Conservation (phyloP, 2,888 invertebrate genomes). For the Drosophila silvestris region DNA sequence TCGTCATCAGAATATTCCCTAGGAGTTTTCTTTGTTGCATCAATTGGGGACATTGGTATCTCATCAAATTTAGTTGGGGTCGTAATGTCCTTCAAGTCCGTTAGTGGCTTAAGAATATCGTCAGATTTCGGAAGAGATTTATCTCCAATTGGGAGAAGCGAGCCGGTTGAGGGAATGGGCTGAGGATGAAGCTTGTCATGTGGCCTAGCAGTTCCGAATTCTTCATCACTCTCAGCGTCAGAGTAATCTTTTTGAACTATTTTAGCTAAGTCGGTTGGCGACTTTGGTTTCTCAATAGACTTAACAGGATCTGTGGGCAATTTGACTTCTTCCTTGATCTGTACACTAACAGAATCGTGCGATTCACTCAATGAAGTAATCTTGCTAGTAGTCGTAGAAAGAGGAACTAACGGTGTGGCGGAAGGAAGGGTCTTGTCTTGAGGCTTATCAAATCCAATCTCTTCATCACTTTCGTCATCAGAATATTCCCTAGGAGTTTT, state of each 20-base stretch:
- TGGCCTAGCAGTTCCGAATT: conserved; percentile 10
- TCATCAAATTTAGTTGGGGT: not conserved
- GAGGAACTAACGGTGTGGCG: not conserved
- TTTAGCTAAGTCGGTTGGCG: not conserved
- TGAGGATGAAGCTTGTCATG: not conserved
- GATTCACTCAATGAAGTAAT: conserved; percentile 4
- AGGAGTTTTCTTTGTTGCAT: not conserved
- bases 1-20: not conserved
- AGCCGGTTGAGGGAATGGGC: not conserved
- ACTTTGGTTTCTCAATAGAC: conserved; percentile 6
- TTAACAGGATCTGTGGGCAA: conserved; percentile 2
- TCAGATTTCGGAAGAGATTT: not conserved
- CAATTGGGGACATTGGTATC: not conserved
- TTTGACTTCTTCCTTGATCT: not conserved
- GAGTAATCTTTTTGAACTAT: conserved; percentile 1
- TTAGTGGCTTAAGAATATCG: not conserved
- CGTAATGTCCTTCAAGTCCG: not conserved
- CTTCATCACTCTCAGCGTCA: conserved; percentile 21
- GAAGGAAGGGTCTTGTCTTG: not conserved
- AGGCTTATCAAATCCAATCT: conserved; percentile 9
- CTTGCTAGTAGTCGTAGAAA: not conserved
- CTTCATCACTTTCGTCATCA: conserved; percentile 22
- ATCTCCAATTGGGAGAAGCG: not conserved
- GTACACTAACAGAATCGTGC: not conserved
- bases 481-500: conserved; percentile 6